Conservation (phyloP, 2,888 invertebrate genomes). For the Chrysodeixis includens region DNA sequence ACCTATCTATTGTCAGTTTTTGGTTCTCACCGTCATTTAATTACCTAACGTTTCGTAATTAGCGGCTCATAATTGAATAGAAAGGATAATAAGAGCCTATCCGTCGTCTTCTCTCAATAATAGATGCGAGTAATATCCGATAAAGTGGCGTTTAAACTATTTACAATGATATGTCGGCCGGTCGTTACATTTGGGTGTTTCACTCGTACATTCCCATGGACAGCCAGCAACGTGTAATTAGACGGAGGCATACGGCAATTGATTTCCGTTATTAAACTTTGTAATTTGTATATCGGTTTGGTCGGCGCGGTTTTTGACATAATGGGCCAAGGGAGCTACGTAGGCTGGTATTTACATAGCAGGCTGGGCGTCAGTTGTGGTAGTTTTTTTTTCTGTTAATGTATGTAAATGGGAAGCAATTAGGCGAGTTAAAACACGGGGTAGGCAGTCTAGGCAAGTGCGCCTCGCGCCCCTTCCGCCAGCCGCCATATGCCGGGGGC, state of each 20-base stretch:
- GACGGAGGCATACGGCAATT: conserved; percentile 71
- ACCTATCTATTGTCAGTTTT: conserved; percentile 82
- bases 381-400: conserved; percentile 86
- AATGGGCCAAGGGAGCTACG: conserved; percentile 60
- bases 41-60: conserved; percentile 84
- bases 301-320: conserved; percentile 70
- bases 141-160: conserved; percentile 69
- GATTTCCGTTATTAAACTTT: conserved; percentile 81
- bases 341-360: conserved; percentile 79
- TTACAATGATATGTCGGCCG: conserved; percentile 66
- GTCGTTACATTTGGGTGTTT: conserved; percentile 45
- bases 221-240: conserved; percentile 71
- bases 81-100: conserved; percentile 81
- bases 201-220: conserved; percentile 69
- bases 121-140: conserved; percentile 67
- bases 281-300: conserved; percentile 74
- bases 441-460: conserved; percentile 87
- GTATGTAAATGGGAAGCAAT: conserved; percentile 89
- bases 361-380: conserved; percentile 82
- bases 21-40: conserved; percentile 85
- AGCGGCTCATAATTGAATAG: conserved; percentile 81
- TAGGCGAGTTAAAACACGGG: conserved; percentile 89
- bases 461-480: conserved; percentile 82
- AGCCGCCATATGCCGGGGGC: conserved; percentile 85
- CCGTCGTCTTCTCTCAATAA: conserved; percentile 74